These are phyloP conservation scores for Bubo blakistoni DNA, from an alignment of 2,113 vertebrate genomes.

Conservation along the genomic window DNA sequence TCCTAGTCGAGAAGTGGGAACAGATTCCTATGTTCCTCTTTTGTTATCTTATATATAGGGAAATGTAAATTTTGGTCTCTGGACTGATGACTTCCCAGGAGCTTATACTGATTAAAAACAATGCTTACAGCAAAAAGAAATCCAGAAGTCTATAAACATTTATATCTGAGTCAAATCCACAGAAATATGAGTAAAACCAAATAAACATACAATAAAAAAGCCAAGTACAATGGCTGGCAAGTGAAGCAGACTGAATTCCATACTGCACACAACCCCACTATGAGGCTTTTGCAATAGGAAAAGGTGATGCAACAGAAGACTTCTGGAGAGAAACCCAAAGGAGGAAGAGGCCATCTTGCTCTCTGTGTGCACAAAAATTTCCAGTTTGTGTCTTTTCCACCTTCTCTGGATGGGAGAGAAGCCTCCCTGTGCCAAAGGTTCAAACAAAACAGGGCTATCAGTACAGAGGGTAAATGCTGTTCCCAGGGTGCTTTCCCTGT, in stretches of 20 bases:
- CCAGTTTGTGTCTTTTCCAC: not conserved
- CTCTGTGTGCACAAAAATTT: not conserved
- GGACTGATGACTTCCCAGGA: not conserved
- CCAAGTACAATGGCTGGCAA: slow-evolving; percentile 4
- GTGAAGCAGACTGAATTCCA: slow-evolving; percentile 27
- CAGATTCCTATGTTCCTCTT: not conserved
- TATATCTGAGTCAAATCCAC: slow-evolving; percentile 47
- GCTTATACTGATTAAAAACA: not conserved
- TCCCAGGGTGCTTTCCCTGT: not conserved
- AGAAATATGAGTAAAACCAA: slow-evolving; percentile 45
- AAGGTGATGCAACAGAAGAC: not conserved
- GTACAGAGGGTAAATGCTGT: not conserved
- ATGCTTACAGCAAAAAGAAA: slow-evolving; percentile 23
- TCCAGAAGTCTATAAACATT: slow-evolving; percentile 46
- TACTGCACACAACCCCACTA: not conserved
- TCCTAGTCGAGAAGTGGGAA: not conserved
- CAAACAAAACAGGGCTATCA: not conserved
- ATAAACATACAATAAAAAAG: not conserved
- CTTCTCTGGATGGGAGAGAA: not conserved
- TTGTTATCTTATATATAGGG: not conserved
- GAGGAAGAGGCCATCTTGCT: not conserved
- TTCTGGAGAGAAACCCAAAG: not conserved
- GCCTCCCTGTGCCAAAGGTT: not conserved
- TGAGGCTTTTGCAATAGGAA: not conserved
- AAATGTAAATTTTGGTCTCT: not conserved